These are phyloP conservation scores for Arctia plantaginis DNA, from an alignment of 2,888 invertebrate genomes.

Conservation along the genomic window DNA sequence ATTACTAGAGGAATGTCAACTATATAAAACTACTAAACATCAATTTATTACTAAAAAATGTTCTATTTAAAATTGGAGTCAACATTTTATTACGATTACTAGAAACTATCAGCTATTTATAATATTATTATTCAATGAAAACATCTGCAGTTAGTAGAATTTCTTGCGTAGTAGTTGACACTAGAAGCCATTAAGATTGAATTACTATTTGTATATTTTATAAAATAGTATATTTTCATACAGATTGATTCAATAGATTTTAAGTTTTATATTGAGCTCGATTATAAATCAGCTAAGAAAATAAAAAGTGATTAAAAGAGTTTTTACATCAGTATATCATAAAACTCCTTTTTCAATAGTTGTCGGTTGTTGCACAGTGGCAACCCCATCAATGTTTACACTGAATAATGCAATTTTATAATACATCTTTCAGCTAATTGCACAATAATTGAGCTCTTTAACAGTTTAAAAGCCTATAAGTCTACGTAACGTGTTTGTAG, in stretches of 20 bases:
- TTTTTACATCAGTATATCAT: neutral
- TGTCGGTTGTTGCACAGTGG: neutral
- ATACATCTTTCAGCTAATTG: conserved; percentile 3
- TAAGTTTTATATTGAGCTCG: neutral
- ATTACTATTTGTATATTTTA: neutral
- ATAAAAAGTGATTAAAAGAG: neutral
- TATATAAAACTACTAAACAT: conserved; percentile 41
- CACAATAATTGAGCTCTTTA: conserved; percentile 1
- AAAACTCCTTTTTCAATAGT: neutral
- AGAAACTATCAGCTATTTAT: conserved; percentile 45
- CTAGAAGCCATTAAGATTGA: neutral
- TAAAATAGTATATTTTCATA: neutral
- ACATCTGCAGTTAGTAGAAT: neutral
- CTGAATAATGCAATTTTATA: neutral
- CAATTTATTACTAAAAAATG: conserved; percentile 18
- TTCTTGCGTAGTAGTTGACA: neutral
- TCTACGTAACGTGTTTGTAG: conserved; percentile 20
- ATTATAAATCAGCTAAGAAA: neutral
- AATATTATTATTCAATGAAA: neutral
- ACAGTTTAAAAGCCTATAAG: conserved; percentile 3
- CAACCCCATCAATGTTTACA: neutral
- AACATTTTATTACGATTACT: conserved; percentile 28
- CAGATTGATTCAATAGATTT: neutral
- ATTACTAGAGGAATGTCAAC: conserved; percentile 47
- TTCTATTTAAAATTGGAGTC: conserved; percentile 28